These are phyloP conservation scores for Sterna hirundo DNA, from an alignment of 2,113 vertebrate genomes.

Conservation along the genomic window DNA sequence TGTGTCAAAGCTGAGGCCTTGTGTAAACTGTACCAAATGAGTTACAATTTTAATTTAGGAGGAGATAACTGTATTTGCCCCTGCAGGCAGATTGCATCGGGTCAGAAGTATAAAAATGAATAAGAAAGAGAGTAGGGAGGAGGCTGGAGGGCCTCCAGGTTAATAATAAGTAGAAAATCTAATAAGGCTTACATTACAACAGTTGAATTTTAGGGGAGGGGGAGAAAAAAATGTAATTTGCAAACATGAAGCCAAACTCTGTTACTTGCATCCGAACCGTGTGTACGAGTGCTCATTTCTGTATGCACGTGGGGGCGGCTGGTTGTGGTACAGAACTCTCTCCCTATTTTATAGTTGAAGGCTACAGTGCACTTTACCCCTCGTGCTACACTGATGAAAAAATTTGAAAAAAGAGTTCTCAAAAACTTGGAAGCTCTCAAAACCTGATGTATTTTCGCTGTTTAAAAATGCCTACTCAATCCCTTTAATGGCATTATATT, in stretches of 20 bases:
- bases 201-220: slow-evolving; percentile 74
- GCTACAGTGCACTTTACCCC: neutral
- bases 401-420: neutral
- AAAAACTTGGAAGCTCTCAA: neutral
- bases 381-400: neutral
- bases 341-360: neutral
- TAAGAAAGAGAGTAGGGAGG: slow-evolving; percentile 74
- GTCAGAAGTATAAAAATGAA: slow-evolving; percentile 83
- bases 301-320: neutral
- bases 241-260: slow-evolving; percentile 86
- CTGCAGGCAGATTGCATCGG: slow-evolving; percentile 78
- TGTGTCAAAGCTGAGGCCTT: slow-evolving; percentile 83
- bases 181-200: slow-evolving; percentile 73
- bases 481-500: neutral
- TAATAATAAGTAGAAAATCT: slow-evolving; percentile 79
- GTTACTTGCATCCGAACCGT: neutral
- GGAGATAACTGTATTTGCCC: slow-evolving; percentile 76
- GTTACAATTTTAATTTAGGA: slow-evolving; percentile 84
- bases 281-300: neutral
- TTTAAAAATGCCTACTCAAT: neutral
- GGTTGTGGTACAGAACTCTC: neutral
- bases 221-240: slow-evolving; percentile 93
- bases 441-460: neutral
- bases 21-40: slow-evolving; percentile 77
- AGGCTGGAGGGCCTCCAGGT: slow-evolving; percentile 69